phyloP scores from a whole-genome alignment of 2,797 vertebrate genomes.

The Chelon auratus region DNA sequence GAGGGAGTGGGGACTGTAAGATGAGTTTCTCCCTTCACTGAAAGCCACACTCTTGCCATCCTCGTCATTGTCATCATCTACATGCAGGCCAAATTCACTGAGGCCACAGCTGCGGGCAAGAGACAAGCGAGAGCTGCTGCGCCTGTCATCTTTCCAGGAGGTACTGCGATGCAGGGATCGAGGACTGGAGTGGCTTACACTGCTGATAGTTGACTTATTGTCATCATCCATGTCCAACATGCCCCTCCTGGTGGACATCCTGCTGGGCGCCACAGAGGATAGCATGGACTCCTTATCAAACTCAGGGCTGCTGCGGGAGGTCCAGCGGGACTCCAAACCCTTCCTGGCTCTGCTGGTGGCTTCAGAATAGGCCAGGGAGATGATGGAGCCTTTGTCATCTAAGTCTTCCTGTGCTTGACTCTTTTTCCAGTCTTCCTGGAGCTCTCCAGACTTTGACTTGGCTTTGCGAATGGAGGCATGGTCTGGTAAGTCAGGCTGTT shows the following conservation, averaged over 20 bases:
- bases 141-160: conserved; percentile 87
- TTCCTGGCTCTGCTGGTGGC: conserved; percentile 85
- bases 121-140: conserved; percentile 86
- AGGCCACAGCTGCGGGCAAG: conserved; percentile 87
- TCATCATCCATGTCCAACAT: conserved; percentile 86
- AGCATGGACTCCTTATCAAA: conserved; percentile 87
- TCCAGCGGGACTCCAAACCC: conserved; percentile 91
- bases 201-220: conserved; percentile 84
- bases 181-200: conserved; percentile 85
- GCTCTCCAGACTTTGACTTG: conserved; percentile 77
- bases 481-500: conserved; percentile 86
- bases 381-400: conserved; percentile 85
- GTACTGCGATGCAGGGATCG: conserved; percentile 83
- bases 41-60: conserved; percentile 82
- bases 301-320: conserved; percentile 84
- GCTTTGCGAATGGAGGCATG: conserved; percentile 84
- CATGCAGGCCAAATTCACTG: conserved; percentile 85
- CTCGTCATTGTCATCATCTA: conserved; percentile 77
- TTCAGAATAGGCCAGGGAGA: conserved; percentile 89
- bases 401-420: conserved; percentile 76
- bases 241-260: conserved; percentile 83
- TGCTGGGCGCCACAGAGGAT: conserved; percentile 87
- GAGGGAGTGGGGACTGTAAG: conserved; percentile 86
- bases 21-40: conserved; percentile 81
- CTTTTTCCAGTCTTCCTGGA: conserved; percentile 78